Evolutionary conservation across 2,113 vertebrate species (phyloP), one percentile per base, ranked within the genome.

Genomic region (Mugil cephalus): DNA sequence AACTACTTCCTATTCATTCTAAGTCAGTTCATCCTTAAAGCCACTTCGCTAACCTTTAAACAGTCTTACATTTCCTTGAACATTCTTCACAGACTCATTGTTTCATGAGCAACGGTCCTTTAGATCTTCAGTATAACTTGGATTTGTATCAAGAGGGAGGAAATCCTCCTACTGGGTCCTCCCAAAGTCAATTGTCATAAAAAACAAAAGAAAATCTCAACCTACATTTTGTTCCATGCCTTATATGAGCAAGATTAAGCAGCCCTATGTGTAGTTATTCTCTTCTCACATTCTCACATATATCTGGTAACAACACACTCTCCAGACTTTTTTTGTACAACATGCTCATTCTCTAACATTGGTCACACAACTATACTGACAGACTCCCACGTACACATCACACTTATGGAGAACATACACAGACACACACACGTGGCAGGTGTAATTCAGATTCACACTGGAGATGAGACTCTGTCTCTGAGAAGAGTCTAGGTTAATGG

Each of bases 161-260:
- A 42, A 46, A 4, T 55, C 42, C 53, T 75, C 55, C 74, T 39
- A 35, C 54, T 36, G 12, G 67, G 18, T 15, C 40, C 58, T 67
- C 56, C 77, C 61, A 72, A 74, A 80, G 66, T 85, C 59, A 79
- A 65, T 67, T 75, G 47, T 83, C 65, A 66, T 74, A 36, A 7
- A n/a, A 71, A 80, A 38, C 47, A 74, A 59, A 69, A 43, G 17
- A 42, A 13, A 39, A 68, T 56, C 17, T 9, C 30, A 75, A 77
- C 86, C 65, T 68, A 38, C 36, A 60, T 83, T 82, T 87, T 83
- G 86, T 88, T 89, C 73, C 86, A 85, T 90, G 84, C 88, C 79
- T 82, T 75, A 72, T 59, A 69, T 69, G 62, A 87, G 83, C 53
- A 71, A 82, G 66, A 75, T 69, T 73, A 61, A 77, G 42, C 17